Evolutionary conservation across 2,113 vertebrate species (phyloP), one percentile per base, ranked within the genome.

Genomic region (Aspiorhynchus laticeps): DNA sequence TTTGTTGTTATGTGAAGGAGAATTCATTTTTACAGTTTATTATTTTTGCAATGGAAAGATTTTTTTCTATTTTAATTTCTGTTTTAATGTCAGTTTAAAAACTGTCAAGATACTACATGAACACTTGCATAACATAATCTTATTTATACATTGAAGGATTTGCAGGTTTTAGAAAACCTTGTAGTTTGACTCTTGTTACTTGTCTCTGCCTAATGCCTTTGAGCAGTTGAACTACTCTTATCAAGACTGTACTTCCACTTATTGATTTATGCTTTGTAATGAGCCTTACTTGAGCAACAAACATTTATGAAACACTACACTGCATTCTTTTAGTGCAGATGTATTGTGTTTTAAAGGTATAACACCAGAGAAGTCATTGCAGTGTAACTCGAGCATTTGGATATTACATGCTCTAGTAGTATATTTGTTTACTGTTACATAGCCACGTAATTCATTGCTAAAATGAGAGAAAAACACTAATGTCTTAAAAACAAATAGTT

Each of bases 401-500:
- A 78, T 15, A 67, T 10, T 11, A 33, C 19, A 38, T 38, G 69
- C 33, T 73, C 19, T 36, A 26, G 21, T 74, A 43, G 26, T 71
- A 46, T 77, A 46, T 77, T 51, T 11, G 75, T 77, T 48, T 77
- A 77, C 15, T 53, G 26, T 51, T 51, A 51, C 43, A 9, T 38
- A 38, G 38, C 48, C 12, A 76, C 38, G 26, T n/a, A 8, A 43
- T 63, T 12, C 5, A 63, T 77, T 48, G 38, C 2, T 79, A 11
- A 38, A 80, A n/a, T 41, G 0, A 80, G 53, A 38, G 51, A 56
- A 63, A 59, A 43, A 41, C 79, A 63, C 80, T 69, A 48, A 67
- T 67, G 63, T 69, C 15, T 83, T 31, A 33, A 51, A 61, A 24
- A 59, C 24, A 48, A 59, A 36, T 7, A 28, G 19, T 63, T 17